A percentile compares a stretch with the other conserved stretches of the same genome.
Evolutionary conservation across 2,888 invertebrate species (phyloP).

Genomic region (Colostygia pectinataria): DNA sequence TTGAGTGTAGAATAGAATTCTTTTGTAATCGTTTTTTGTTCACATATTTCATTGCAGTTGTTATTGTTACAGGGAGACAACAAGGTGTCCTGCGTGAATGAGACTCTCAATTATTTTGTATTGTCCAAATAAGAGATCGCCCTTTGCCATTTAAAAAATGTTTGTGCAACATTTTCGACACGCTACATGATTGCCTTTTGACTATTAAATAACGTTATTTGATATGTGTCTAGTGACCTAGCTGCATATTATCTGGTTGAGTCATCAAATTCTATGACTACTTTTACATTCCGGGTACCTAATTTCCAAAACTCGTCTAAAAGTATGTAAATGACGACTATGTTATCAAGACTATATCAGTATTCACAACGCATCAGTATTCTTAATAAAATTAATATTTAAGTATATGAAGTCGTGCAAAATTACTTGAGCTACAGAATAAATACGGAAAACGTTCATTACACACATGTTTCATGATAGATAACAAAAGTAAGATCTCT

Average conservation of each 20-base stretch:
- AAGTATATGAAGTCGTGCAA: too few species aligned
- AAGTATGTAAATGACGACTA: too few species aligned
- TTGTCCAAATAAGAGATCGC: conserved; percentile 46
- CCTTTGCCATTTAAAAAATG: conserved; percentile 32
- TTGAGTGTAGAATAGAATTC: conserved; percentile 64
- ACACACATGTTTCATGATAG: too few species aligned
- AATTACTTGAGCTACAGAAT: too few species aligned
- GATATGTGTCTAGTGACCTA: neutral
- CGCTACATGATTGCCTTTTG: conserved; percentile 1
- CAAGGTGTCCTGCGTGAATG: conserved; percentile 60
- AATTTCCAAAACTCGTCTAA: too few species aligned
- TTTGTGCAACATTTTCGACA: conserved; percentile 47
- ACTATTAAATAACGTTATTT: neutral
- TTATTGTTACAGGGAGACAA: conserved; percentile 60
- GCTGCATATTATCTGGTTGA: neutral
- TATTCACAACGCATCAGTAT: too few species aligned
- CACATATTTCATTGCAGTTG: conserved; percentile 67
- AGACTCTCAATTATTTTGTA: conserved; percentile 61
- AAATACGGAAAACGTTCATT: too few species aligned
- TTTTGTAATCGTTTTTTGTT: conserved; percentile 72
- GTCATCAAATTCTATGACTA: conserved; percentile 24
- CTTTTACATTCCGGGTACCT: neutral
- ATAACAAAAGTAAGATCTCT: too few species aligned
- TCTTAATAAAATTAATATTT: too few species aligned
- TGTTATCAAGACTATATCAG: too few species aligned